A percentile compares a stretch with the other conserved stretches of the same genome.
Evolutionary conservation across 2,888 invertebrate species (phyloP).

Genomic region (Trissolcus japonicus): DNA sequence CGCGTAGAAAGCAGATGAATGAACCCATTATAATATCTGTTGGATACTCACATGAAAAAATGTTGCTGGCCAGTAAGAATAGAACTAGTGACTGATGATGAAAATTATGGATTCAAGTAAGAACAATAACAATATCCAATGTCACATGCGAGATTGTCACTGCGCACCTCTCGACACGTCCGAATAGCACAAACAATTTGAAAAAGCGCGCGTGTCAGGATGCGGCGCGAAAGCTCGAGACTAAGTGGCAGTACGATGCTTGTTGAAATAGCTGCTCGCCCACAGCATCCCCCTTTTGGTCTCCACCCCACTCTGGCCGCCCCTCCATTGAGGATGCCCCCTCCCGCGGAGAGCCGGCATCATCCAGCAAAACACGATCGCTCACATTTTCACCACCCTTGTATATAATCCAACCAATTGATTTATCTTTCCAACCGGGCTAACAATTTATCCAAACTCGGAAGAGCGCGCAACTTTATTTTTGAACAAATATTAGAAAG

Average conservation of each 20-base stretch:
- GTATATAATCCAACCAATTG: slow-evolving; percentile 5
- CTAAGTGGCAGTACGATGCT: slow-evolving; percentile 73
- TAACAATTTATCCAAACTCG: slow-evolving; percentile 1
- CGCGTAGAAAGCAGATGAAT: too few species aligned
- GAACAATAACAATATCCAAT: slow-evolving; percentile 2
- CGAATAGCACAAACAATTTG: background rate
- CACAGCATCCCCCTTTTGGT: slow-evolving; percentile 67
- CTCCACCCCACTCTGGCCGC: slow-evolving; percentile 58
- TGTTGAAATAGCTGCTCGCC: slow-evolving; percentile 72
- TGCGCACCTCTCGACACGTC: background rate
- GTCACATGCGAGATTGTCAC: background rate
- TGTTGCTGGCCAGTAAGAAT: too few species aligned
- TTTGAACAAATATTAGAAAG: background rate
- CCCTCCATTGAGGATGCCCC: slow-evolving; percentile 32
- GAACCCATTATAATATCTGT: too few species aligned
- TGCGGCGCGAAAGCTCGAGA: slow-evolving; percentile 70
- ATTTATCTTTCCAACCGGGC: slow-evolving; percentile 13
- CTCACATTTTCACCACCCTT: slow-evolving; percentile 53
- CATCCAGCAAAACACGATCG: slow-evolving; percentile 41
- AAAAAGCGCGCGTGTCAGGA: slow-evolving; percentile 52
- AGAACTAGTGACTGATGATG: too few species aligned
- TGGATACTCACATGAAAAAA: too few species aligned
- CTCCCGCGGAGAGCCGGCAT: slow-evolving; percentile 27
- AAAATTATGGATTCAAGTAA: slow-evolving; percentile 9
- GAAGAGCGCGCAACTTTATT: background rate